Base-by-base conservation (phyloP, 2,888 invertebrate species). In the Lydus trimaculatus region DNA sequence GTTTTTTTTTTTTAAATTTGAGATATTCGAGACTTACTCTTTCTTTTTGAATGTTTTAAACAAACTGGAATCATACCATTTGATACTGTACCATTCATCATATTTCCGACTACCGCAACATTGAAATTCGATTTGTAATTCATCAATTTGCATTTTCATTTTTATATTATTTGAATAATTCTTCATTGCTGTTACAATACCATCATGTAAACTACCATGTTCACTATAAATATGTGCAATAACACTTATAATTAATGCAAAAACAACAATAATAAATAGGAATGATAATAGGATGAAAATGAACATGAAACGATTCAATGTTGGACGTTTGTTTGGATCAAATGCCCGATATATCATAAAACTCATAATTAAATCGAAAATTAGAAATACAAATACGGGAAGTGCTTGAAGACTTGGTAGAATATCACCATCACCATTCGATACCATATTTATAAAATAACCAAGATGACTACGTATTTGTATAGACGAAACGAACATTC, bases 41-140 rank as follows among this genome's bases (percentile, higher is more conserved):
- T 61, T 17, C 43, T 62, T 59, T 70, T 74, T 13, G 11, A 13
- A 13, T 56, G 25, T 56, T 58, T 73, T 71, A 62, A 72, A 76
- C 83, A 89, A 82, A 84, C 86, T 76, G 80, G 63, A 83, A 81
- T 75, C 86, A 81, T 86, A 87, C 90, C 91, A 90, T 0, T 87
- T 85, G 67, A 90, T 87, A 65, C 83, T 86, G 76, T 90, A 90
- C 90, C 91, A 91, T 78, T 91, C 90, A 69, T 87, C 86, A 75
- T 88, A 90, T 72, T 85, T 86, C 60, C 87, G 87, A 61, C 89
- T 86, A 0, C 90, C 90, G 78, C 90, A 91, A 80, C 91, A 91
- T 68, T 88, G 88, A 75, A 90, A 89, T 72, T 89, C 86, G 1
- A 90, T 88, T 82, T 91, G 90, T 73, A 91, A 78, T 31, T 86